These are phyloP conservation scores for Ceratoteleas bidentatus DNA, from an alignment of 1,140 invertebrate species.

Conservation along the genomic window DNA sequence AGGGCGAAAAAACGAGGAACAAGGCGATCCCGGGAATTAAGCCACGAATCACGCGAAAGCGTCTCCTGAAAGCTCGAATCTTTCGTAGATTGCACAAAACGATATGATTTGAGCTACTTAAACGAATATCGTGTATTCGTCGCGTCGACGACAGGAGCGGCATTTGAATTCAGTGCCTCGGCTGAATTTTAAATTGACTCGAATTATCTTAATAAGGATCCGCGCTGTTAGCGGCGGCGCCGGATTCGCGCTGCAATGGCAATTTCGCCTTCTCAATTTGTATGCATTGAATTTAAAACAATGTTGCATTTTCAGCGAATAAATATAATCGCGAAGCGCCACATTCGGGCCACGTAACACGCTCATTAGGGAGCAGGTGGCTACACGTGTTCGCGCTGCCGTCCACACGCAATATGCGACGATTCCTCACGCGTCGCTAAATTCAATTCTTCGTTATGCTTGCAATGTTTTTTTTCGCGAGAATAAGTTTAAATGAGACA, in stretches of 20 bases:
- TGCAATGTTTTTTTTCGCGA: too few species aligned
- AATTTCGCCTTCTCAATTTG: conserved; percentile 57
- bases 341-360: conserved; percentile 27
- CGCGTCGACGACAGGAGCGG: conserved; percentile 31
- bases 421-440: not conserved
- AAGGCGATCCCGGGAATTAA: conserved; percentile 16
- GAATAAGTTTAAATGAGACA: too few species aligned
- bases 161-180: conserved; percentile 58
- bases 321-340: conserved; percentile 31
- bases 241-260: conserved; percentile 48
- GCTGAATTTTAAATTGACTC: conserved; percentile 62
- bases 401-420: conserved; percentile 1
- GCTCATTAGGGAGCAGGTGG: conserved; percentile 44
- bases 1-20: not conserved
- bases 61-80: conserved; percentile 52
- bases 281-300: conserved; percentile 66
- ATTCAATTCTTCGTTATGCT: too few species aligned
- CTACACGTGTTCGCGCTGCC: conserved; percentile 32
- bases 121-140: conserved; percentile 57
- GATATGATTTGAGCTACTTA: conserved; percentile 65
- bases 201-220: conserved; percentile 65
- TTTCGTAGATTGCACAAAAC: conserved; percentile 39
- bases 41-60: conserved; percentile 54
- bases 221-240: conserved; percentile 33
- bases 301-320: conserved; percentile 61